Evolutionary conservation across 2,797 vertebrate species (phyloP).

Genomic region (Manis javanica): DNA sequence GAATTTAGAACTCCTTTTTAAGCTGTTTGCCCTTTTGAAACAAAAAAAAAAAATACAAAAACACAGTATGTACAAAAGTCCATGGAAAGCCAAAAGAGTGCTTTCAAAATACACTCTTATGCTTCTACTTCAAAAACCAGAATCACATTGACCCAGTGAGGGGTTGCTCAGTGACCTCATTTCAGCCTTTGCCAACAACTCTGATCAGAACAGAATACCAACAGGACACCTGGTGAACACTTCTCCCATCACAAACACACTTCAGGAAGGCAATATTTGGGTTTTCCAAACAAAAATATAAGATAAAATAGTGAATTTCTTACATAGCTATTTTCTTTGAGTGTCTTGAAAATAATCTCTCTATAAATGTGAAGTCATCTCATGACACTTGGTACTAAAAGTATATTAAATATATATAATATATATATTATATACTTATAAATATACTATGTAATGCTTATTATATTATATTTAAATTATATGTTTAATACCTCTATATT

Average conservation of each 20-base stretch:
- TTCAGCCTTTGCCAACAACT: background rate
- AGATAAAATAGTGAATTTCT: background rate
- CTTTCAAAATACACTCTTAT: constrained; percentile 16
- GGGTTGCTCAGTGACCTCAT: constrained; percentile 3
- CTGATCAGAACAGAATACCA: background rate
- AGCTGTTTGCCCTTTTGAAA: background rate
- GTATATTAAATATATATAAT: no score
- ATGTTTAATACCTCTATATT: no score
- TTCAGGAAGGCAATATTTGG: constrained; percentile 4
- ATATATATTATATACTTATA: no score
- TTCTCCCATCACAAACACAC: background rate
- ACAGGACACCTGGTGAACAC: background rate
- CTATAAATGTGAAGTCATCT: background rate
- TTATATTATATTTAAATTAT: no score
- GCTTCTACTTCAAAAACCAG: constrained; percentile 21
- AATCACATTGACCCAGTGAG: background rate
- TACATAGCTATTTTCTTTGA: background rate
- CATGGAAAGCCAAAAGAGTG: constrained; percentile 14
- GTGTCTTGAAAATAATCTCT: background rate
- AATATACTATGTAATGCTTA: no score
- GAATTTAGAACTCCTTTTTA: background rate
- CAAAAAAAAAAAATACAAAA: background rate
- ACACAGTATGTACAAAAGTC: background rate
- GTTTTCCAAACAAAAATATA: background rate
- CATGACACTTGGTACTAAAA: background rate